Base-by-base conservation (phyloP, 2,888 invertebrate species). In the Oscheius sp. region DNA sequence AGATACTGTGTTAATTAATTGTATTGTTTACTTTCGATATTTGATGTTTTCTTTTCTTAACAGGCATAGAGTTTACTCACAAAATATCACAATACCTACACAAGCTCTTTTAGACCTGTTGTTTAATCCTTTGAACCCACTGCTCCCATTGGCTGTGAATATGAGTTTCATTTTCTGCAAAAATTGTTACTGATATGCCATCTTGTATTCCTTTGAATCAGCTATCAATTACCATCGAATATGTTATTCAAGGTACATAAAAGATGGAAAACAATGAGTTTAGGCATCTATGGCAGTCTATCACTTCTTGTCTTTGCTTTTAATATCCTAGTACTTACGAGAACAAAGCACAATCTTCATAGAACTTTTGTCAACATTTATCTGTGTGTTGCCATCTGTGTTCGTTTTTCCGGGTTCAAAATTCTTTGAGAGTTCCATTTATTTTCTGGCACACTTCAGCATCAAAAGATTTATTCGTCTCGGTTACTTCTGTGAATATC, bases 401-500 rank as follows among this genome's bases (percentile, higher is more conserved):
- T n/a, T n/a, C n/a, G n/a, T n/a, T n/a, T n/a, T n/a, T n/a, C n/a
- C n/a, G n/a, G n/a, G n/a, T n/a, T n/a, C n/a, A n/a, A n/a, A 51
- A 3, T 32, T 32, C 5, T 62, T 72, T 14, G 67, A 74, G 74
- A 74, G 74, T 49, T 20, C 69, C 3, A 30, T 65, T 17, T 74
- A 71, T 38, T 74, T 74, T 30, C 47, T 74, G 26, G 62, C 66
- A 20, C 74, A 74, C 36, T 74, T 14, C 30, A 14, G 61, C 12
- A 71, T 71, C 41, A 59, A 71, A 2, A 49, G 74, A 26, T 70
- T 66, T 22, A 49, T 74, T 28, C 67, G 71, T 38, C 66, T 74
- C 22, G 74, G 74, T 1, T 66, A 56, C 22, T 74, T 70, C 28
- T 71, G 74, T 44, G 71, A 74, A 20, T 50, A 49, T n/a, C 33